A percentile compares a stretch with the other conserved stretches of the same genome.
These are phyloP conservation scores for Alloplasta piceator DNA, from an alignment of 2,888 invertebrate species.

Conservation along the genomic window DNA sequence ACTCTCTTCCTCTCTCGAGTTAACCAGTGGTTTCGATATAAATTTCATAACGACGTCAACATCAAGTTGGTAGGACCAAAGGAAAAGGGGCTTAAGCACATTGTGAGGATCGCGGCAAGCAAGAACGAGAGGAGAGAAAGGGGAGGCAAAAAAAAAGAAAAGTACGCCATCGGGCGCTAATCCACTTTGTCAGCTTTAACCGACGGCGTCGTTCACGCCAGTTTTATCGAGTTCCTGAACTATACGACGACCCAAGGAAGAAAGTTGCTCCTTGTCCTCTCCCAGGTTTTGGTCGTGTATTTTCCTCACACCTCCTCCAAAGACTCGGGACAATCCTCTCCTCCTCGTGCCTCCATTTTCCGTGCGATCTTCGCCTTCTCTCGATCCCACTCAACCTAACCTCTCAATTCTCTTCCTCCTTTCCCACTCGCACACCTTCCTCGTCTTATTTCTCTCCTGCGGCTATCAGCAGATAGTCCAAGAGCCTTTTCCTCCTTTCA, in stretches of 20 bases:
- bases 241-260: slow-evolving; percentile 39
- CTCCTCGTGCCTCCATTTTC: slow-evolving; percentile 30
- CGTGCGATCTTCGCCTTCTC: background rate
- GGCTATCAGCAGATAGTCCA: slow-evolving; percentile 10
- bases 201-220: slow-evolving; percentile 68
- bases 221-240: slow-evolving; percentile 69
- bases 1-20: no score
- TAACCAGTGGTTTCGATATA: slow-evolving; percentile 35
- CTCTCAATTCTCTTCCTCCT: background rate
- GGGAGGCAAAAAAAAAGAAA: background rate
- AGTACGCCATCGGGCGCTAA: slow-evolving; percentile 62
- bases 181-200: slow-evolving; percentile 74
- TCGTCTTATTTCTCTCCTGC: slow-evolving; percentile 2
- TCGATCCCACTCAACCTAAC: background rate
- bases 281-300: slow-evolving; percentile 36
- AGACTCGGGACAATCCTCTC: slow-evolving; percentile 35
- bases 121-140: background rate
- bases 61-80: slow-evolving; percentile 10
- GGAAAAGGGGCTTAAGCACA: background rate
- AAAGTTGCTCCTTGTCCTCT: slow-evolving; percentile 43
- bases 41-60: slow-evolving; percentile 39
- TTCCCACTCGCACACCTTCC: background rate
- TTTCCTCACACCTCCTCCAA: background rate
- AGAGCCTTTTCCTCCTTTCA: background rate
- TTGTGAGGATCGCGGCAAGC: background rate